A percentile compares a stretch with the other conserved stretches of the same genome.
Conservation (phyloP, 2,888 invertebrate genomes). For the Phasia obesa region DNA sequence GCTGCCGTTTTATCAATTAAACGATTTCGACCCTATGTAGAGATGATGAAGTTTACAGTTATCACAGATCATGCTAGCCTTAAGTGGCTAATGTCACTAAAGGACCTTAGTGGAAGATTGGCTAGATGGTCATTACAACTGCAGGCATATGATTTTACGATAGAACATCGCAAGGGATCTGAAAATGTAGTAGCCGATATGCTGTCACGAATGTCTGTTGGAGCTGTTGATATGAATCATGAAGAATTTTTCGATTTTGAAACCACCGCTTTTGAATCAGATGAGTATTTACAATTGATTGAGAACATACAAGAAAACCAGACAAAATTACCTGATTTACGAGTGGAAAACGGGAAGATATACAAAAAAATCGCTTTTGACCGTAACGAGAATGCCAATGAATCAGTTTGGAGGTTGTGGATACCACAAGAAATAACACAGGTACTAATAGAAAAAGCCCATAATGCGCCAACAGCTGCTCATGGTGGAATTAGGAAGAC, state of each 20-base stretch:
- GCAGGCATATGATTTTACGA: background rate
- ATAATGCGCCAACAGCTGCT: background rate
- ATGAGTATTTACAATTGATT: background rate
- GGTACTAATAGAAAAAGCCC: background rate
- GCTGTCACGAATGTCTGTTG: background rate
- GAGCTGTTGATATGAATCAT: background rate
- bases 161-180: background rate
- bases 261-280: background rate
- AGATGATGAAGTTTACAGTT: conserved; percentile 14
- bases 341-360: background rate
- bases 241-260: background rate
- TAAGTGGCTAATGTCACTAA: background rate
- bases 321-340: background rate
- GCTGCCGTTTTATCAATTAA: background rate
- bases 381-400: background rate
- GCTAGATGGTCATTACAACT: background rate
- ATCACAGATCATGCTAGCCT: conserved; percentile 1
- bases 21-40: background rate
- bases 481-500: background rate
- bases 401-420: background rate
- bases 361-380: background rate
- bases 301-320: background rate
- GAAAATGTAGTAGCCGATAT: background rate
- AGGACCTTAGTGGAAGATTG: background rate
- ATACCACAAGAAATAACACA: background rate